A percentile compares a stretch with the other conserved stretches of the same genome.
Evolutionary conservation across 2,797 vertebrate species (phyloP).

Genomic region (Danio kyathit): DNA sequence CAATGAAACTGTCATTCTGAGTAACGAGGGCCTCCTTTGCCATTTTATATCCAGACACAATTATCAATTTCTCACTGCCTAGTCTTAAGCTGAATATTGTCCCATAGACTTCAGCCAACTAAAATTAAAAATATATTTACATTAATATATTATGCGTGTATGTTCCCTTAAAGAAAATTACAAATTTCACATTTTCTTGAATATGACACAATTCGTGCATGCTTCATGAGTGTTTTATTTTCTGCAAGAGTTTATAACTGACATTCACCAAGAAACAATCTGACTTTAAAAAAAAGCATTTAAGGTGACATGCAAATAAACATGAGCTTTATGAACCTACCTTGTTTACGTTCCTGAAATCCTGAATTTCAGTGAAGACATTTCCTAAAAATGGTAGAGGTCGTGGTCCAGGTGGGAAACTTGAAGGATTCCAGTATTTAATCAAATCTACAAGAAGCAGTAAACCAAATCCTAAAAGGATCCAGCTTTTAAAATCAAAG

Average conservation of each 20-base stretch:
- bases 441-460: conserved; percentile 76
- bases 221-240: no score
- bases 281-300: no score
- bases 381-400: conserved; percentile 82
- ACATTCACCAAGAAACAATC: not conserved
- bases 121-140: not conserved
- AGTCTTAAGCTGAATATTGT: conserved; percentile 75
- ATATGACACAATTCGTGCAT: no score
- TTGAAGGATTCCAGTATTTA: conserved; percentile 75
- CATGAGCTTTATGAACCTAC: conserved; percentile 54
- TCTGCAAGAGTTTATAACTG: no score
- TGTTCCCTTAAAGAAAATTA: no score
- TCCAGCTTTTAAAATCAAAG: conserved; percentile 66
- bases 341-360: conserved; percentile 72
- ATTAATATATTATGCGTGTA: not conserved
- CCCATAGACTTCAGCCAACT: conserved; percentile 76
- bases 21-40: conserved; percentile 77
- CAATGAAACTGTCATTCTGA: conserved; percentile 75
- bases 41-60: conserved; percentile 76
- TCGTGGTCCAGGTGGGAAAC: conserved; percentile 81
- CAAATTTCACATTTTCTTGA: no score
- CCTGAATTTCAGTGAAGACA: conserved; percentile 67
- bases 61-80: conserved; percentile 71
- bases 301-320: not conserved
- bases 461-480: conserved; percentile 66